Percentiles rank a stretch among this genome's conserved stretches.
Conservation (phyloP, 2,888 invertebrate species). For the Tribolium freemani region DNA sequence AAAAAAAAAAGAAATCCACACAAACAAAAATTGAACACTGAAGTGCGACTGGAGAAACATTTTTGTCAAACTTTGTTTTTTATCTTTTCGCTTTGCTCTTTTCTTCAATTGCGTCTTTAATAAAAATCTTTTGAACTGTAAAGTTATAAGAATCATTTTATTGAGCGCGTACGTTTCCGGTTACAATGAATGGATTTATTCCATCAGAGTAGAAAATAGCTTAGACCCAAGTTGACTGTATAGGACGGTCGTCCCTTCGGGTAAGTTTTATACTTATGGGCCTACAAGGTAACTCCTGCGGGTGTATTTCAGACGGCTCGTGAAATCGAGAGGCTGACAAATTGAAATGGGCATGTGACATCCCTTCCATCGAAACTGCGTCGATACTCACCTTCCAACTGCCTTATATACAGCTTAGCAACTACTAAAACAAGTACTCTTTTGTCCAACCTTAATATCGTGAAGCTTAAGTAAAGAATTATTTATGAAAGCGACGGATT, state of each 20-base stretch:
- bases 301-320: constrained; percentile 63
- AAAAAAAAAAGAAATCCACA: too few relatives aligned
- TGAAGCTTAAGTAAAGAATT: background rate
- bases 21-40: too few relatives aligned
- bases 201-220: constrained; percentile 41
- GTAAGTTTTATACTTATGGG: constrained; percentile 62
- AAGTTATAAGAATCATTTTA: constrained; percentile 26
- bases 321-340: constrained; percentile 64
- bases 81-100: background rate
- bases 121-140: background rate
- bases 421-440: constrained; percentile 14
- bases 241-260: constrained; percentile 51
- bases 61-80: background rate
- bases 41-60: too few relatives aligned
- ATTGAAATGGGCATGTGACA: constrained; percentile 64
- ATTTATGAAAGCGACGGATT: constrained; percentile 5
- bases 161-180: constrained; percentile 30
- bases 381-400: constrained; percentile 23
- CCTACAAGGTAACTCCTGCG: constrained; percentile 62
- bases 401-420: constrained; percentile 27
- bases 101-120: background rate
- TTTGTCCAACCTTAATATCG: constrained; percentile 6
- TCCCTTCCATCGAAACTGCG: constrained; percentile 35
- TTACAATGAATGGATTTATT: constrained; percentile 43
- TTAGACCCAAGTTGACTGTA: constrained; percentile 39